Conservation (phyloP, 2,888 invertebrate genomes). For the Dasysyrphus tricinctus region DNA sequence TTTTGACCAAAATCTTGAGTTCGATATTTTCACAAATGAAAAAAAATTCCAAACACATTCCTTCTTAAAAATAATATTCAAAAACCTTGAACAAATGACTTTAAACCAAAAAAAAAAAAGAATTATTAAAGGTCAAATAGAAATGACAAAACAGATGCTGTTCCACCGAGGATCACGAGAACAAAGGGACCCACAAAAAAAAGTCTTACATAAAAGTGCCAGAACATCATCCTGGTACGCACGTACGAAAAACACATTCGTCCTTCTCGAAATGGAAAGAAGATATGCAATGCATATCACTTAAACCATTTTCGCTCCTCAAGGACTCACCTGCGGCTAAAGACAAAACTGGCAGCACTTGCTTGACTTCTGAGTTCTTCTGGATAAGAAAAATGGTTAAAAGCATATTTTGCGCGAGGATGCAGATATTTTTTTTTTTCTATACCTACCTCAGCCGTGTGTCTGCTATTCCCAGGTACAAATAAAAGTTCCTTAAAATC, state of each 20-base stretch:
- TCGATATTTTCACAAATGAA: too few relatives aligned
- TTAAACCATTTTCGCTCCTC: conserved; percentile 66
- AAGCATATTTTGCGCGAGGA: conserved; percentile 58
- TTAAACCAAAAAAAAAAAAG: too few relatives aligned
- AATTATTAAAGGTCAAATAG: too few relatives aligned
- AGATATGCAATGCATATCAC: conserved; percentile 68
- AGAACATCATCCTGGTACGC: conserved; percentile 50
- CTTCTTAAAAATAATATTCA: too few relatives aligned
- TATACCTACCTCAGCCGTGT: background rate
- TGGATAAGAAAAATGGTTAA: conserved; percentile 60
- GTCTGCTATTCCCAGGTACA: conserved; percentile 49
- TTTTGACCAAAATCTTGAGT: too few relatives aligned
- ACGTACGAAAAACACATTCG: conserved; percentile 34
- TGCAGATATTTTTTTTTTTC: conserved; percentile 15
- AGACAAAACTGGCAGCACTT: conserved; percentile 37
- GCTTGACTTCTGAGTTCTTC: conserved; percentile 66
- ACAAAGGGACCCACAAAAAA: background rate
- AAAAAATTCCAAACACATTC: too few relatives aligned
- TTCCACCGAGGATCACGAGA: background rate
- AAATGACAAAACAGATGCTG: too few relatives aligned
- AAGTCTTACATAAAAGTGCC: conserved; percentile 45
- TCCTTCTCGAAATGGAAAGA: conserved; percentile 35
- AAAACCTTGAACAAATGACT: too few relatives aligned
- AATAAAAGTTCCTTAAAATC: conserved; percentile 73
- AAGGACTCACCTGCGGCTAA: conserved; percentile 66